These are phyloP conservation scores for Aspidapion aeneum DNA, from an alignment of 2,888 invertebrate species.

Conservation along the genomic window DNA sequence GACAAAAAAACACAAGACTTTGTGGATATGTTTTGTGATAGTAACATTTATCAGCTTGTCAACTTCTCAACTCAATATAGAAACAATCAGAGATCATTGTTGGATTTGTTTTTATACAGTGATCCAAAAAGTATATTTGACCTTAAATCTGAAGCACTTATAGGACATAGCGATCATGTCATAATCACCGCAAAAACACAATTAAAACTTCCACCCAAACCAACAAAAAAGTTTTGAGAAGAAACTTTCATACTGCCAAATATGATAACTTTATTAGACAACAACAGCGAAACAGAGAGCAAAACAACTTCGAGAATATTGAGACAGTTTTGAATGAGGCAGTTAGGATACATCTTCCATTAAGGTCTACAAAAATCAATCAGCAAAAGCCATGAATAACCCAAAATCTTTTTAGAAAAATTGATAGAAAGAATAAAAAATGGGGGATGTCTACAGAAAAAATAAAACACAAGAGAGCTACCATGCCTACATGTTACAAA, in stretches of 20 bases:
- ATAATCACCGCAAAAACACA: not conserved
- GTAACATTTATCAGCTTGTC: not conserved
- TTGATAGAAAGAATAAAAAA: not conserved
- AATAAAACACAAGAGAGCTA: no score
- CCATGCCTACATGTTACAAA: not conserved
- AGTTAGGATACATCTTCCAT: not conserved
- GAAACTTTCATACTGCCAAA: not conserved
- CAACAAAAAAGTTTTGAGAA: not conserved
- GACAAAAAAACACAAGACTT: conserved; percentile 4
- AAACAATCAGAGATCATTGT: not conserved
- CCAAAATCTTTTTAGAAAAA: not conserved
- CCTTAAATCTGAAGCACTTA: no score
- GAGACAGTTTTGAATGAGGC: not conserved
- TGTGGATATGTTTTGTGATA: not conserved
- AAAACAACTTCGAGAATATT: not conserved
- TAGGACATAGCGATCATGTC: not conserved
- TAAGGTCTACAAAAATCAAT: no score
- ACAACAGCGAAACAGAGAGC: not conserved
- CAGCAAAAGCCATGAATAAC: not conserved
- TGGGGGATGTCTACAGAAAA: no score
- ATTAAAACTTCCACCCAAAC: not conserved
- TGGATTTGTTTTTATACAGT: not conserved
- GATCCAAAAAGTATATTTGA: not conserved
- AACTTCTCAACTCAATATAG: not conserved
- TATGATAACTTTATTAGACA: not conserved